A percentile compares a stretch with the other conserved stretches of the same genome.
phyloP scores from a whole-genome alignment of 1,140 invertebrate genomes.

The Elysia chlorotica region DNA sequence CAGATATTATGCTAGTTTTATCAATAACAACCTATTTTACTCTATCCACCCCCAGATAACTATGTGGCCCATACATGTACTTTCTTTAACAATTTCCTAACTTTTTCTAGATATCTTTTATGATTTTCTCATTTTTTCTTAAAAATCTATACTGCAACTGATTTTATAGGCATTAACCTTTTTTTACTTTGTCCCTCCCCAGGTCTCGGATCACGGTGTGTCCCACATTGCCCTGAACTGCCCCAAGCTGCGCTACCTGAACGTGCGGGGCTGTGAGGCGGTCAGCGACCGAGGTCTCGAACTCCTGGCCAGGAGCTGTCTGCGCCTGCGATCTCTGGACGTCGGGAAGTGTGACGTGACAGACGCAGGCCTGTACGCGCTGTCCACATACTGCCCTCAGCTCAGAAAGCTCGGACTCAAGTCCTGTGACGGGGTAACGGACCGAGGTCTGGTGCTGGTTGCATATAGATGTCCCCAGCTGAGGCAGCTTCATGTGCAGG shows the following conservation, averaged over 20 bases:
- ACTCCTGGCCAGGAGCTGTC: conserved; percentile 80
- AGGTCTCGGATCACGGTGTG: conserved; percentile 87
- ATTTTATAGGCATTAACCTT: neutral
- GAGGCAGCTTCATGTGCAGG: conserved; percentile 89
- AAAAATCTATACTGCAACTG: neutral
- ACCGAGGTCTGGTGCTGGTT: conserved; percentile 82
- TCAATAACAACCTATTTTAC: too few relatives aligned
- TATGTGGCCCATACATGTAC: neutral
- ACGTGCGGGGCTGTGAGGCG: conserved; percentile 88
- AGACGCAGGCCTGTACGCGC: conserved; percentile 79
- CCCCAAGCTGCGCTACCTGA: conserved; percentile 87
- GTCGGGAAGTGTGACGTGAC: conserved; percentile 92
- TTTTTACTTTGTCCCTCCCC: neutral
- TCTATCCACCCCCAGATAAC: too few relatives aligned
- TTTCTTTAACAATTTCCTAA: neutral
- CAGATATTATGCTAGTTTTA: too few relatives aligned
- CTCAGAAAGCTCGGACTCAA: conserved; percentile 86
- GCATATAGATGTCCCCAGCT: conserved; percentile 82
- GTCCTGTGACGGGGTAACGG: conserved; percentile 87
- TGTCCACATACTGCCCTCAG: conserved; percentile 88
- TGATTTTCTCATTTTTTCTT: neutral
- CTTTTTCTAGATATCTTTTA: neutral
- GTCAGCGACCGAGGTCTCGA: conserved; percentile 87
- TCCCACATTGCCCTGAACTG: conserved; percentile 85
- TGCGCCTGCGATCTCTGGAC: conserved; percentile 81